Percentiles rank a stretch among this genome's conserved stretches.
Conservation (phyloP, 1,140 invertebrate genomes). For the Anoplophora glabripennis region DNA sequence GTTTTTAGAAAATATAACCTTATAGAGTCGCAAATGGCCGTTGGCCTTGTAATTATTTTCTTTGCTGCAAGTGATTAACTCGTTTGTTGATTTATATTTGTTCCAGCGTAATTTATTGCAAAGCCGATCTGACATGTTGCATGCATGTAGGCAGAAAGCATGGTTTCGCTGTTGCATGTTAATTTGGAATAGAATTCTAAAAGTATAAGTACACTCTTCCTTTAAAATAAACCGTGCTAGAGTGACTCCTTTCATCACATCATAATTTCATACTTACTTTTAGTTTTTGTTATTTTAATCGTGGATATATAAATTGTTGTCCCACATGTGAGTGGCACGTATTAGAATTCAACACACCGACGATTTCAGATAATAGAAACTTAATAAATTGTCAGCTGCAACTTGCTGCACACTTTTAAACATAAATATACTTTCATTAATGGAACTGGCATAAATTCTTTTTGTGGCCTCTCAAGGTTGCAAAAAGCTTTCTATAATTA, state of each 20-base stretch:
- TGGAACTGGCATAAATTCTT: no score
- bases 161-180: conserved; percentile 46
- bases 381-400: no score
- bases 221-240: neutral
- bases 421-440: no score
- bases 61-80: conserved; percentile 47
- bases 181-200: conserved; percentile 39
- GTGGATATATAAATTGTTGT: no score
- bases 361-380: no score
- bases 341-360: no score
- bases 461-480: no score
- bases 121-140: conserved; percentile 46
- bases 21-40: conserved; percentile 35
- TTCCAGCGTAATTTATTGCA: conserved; percentile 41
- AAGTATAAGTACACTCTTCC: conserved; percentile 11
- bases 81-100: conserved; percentile 49
- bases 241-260: neutral
- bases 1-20: conserved; percentile 13
- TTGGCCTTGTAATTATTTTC: conserved; percentile 49
- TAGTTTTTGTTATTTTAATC: no score
- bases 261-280: neutral
- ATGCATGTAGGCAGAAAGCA: conserved; percentile 48
- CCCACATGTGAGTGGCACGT: no score
- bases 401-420: no score
- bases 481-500: no score